These are phyloP conservation scores for Spodoptera littoralis DNA, from an alignment of 2,888 invertebrate genomes.

Conservation along the genomic window DNA sequence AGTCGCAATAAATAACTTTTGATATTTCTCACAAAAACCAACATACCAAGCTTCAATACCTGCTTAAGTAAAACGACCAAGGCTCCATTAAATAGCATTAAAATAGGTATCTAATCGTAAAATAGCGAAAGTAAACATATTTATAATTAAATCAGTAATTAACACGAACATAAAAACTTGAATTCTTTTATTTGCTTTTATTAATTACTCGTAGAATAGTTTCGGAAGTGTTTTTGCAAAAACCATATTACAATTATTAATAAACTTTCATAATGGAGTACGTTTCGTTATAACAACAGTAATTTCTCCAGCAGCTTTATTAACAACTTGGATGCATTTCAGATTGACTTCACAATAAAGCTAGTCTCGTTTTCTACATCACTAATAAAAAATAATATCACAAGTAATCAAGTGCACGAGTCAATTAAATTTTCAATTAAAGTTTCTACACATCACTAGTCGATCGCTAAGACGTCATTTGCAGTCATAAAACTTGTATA, in stretches of 20 bases:
- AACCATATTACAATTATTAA: not conserved
- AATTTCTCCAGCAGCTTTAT: conserved; percentile 13
- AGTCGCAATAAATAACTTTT: no score
- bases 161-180: conserved; percentile 40
- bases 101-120: conserved; percentile 22
- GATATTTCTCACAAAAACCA: no score
- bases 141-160: conserved; percentile 44
- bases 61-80: conserved; percentile 5
- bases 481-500: conserved; percentile 60
- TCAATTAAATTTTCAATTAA: conserved; percentile 66
- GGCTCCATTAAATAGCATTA: conserved; percentile 17
- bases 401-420: conserved; percentile 40
- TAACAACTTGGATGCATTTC: conserved; percentile 26
- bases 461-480: conserved; percentile 61
- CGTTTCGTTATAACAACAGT: conserved; percentile 3
- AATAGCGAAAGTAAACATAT: conserved; percentile 41
- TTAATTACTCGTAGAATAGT: conserved; percentile 20
- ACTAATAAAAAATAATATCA: conserved; percentile 45
- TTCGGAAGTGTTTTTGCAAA: conserved; percentile 25
- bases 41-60: conserved; percentile 2
- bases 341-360: conserved; percentile 26
- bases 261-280: conserved; percentile 3
- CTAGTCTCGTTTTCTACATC: conserved; percentile 29
- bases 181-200: conserved; percentile 36
- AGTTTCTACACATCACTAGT: conserved; percentile 51